Base-by-base conservation (phyloP, 1,140 invertebrate species). In the Pogonomyrmex barbatus region DNA sequence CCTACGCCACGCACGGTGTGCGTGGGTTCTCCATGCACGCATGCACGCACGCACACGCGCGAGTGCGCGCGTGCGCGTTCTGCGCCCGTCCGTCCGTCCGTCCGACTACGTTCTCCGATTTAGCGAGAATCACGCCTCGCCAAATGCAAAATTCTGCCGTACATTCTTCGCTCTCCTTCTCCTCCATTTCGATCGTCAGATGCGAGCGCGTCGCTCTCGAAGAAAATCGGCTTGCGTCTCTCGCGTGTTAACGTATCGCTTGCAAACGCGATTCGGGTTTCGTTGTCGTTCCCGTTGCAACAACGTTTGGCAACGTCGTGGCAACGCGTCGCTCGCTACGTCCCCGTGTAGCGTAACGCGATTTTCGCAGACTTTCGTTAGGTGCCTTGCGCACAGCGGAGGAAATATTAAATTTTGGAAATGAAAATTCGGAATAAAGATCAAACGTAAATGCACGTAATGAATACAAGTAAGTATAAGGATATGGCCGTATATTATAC, bases 1-100 rank as follows among this genome's bases (percentile, higher is more conserved):
- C 67, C 87, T 89, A 70, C 88, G 88, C 88, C 76, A 62, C 50
- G 62, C 83, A 62, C 50, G 39, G 42, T 85, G 87, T 87, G 81
- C 68, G 67, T 89, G 52, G 58, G 47, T 63, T 67, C 17, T 73
- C 4, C n/a, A 36, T 36, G 45, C 9, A 42, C 47, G 47, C 36
- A 63, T 42, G 24, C 12, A n/a, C 52, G 1, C n/a, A n/a, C 30
- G 5, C 8, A 8, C 54, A 10, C 4, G 4, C 6, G 14, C 4
- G 24, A 6, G 33, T 30, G n/a, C 6, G 10, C 10, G 54, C 54
- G 36, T 42, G 56, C 39, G 58, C 82, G 76, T 88, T 68, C 81
- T 88, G 67, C 56, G 50, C 54, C 2, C 14, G 9, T 68, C 79
- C 65, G 52, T 63, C 5, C 2, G 17, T 24, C 14, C 62, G 33